A percentile compares a stretch with the other conserved stretches of the same genome.
phyloP scores from a whole-genome alignment of 2,113 vertebrate species.

The Pteropus alecto region DNA sequence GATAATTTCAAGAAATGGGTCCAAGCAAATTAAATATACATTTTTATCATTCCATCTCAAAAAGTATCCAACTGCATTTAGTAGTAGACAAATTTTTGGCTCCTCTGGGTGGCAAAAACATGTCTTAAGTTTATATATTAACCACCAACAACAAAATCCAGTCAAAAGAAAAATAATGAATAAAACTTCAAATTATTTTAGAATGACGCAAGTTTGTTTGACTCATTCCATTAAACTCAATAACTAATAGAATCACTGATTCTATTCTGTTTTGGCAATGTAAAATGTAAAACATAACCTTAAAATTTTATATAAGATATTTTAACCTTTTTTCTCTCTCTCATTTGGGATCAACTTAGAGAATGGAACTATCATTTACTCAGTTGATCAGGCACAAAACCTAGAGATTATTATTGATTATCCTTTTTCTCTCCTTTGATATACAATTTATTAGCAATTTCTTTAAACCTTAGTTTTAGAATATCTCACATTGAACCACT shows the following conservation, averaged over 20 bases:
- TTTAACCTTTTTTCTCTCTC: not conserved
- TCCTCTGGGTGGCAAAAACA: no score
- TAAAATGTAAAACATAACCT: not conserved
- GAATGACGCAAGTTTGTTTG: not conserved
- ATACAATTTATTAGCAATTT: not conserved
- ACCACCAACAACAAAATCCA: not conserved
- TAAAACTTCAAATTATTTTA: not conserved
- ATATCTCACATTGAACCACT: not conserved
- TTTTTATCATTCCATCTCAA: no score
- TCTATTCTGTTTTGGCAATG: not conserved
- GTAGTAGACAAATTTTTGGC: no score
- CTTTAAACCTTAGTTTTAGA: not conserved
- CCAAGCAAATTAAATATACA: no score
- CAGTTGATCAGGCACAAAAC: not conserved
- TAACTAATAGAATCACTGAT: no score
- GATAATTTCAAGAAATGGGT: no score
- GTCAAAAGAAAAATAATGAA: not conserved
- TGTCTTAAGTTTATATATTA: no score
- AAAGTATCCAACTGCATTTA: no score
- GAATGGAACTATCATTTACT: not conserved
- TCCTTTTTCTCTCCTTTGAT: not conserved
- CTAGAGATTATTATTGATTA: not conserved
- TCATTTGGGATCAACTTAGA: not conserved
- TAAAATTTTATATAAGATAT: not conserved
- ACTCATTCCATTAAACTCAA: not conserved